Evolutionary conservation across 2,113 vertebrate species (phyloP), one percentile per base, ranked within the genome.

Genomic region (Aphyosemion australe): DNA sequence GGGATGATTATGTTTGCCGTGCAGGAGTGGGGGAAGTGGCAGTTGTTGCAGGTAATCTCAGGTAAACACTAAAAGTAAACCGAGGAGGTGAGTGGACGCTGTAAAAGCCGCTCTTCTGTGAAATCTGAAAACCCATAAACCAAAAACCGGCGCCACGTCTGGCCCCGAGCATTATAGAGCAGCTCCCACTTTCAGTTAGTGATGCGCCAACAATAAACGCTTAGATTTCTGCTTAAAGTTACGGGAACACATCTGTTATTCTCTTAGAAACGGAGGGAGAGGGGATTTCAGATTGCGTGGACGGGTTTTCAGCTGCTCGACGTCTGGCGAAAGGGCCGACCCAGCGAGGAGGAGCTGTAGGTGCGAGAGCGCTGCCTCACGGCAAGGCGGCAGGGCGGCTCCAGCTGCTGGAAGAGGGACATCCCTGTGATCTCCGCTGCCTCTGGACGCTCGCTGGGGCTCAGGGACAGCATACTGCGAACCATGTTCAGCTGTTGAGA

Each of bases 281-380:
- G 1, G 34, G 34, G 34, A 6, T 7, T 37, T 32, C 4, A 10
- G 34, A 3, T 5, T 26, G 26, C 41, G 15, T 48, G 51, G 69
- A 9, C 7, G 6, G 3, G 5, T 65, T 80, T 51, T 92, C 90
- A 94, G 86, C 89, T 92, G 65, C 86, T 65, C 51, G 93, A 94
- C 12, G 91, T 80, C 82, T 95, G 94, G 73, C 95, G 93, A 0
- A 91, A 83, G 10, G 93, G 94, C 1, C 95, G 95, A 5, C 93
- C 92, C 69, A 94, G 94, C 3, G 96, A 95, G 0, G 96, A 95
- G 12, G 94, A 91, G 71, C 97, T 99, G 92, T 96, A 89, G 48
- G 97, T 98, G 79, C 96, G 95, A 45, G 97, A 95, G 59, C 97
- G 93, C 89, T 97, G 97, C 73, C 97, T 89, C 54, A 96, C 69